phyloP scores from a whole-genome alignment of 2,113 vertebrate genomes.

The Acrocephalus kingi region DNA sequence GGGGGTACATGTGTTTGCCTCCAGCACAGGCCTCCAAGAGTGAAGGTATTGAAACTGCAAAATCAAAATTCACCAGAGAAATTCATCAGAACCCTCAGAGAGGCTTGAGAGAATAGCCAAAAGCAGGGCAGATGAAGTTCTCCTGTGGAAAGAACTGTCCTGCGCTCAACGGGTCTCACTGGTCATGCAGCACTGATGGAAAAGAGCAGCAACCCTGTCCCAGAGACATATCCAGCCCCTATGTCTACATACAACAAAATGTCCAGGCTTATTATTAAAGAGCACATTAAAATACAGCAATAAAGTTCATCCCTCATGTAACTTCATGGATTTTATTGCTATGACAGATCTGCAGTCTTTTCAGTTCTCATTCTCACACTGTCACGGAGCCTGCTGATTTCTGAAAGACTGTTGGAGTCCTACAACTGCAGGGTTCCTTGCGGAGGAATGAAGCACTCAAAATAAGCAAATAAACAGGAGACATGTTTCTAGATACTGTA shows the following conservation, averaged over 20 bases:
- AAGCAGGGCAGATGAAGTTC: background rate
- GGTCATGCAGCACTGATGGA: background rate
- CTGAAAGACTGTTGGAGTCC: background rate
- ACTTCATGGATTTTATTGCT: background rate
- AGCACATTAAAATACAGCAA: background rate
- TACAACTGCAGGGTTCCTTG: background rate
- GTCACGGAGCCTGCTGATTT: background rate
- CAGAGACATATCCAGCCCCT: background rate
- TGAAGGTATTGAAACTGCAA: background rate
- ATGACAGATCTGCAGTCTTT: background rate
- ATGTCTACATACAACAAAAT: background rate
- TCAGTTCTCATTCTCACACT: background rate
- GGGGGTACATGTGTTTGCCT: background rate
- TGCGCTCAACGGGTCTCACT: background rate
- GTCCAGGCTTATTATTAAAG: background rate
- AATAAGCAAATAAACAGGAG: background rate
- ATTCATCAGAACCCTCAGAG: background rate
- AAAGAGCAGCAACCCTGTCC: background rate
- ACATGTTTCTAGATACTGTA: background rate
- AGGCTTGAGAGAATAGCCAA: background rate
- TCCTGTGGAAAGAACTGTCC: background rate
- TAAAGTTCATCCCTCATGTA: fast-evolving
- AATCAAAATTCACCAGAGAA: background rate
- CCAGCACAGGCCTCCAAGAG: background rate
- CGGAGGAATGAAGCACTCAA: background rate